phyloP scores from a whole-genome alignment of 2,797 vertebrate species.

The Gymnocypris eckloni region DNA sequence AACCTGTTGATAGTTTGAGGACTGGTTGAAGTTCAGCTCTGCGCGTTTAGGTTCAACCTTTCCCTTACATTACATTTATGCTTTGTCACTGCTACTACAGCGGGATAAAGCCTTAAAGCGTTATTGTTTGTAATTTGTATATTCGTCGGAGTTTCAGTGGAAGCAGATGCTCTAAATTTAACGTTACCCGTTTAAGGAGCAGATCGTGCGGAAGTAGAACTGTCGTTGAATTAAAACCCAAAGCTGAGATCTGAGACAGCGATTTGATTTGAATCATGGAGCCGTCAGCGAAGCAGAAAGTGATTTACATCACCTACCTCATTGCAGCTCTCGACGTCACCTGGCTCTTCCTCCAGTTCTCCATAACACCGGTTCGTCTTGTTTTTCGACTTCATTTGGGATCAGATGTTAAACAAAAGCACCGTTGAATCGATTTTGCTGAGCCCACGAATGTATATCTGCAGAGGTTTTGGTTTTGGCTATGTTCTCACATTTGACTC shows the following conservation, averaged over 20 bases:
- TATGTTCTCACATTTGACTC: background rate
- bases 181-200: background rate
- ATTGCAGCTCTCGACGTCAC: constrained; percentile 76
- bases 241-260: background rate
- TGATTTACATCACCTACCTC: constrained; percentile 71
- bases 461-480: background rate
- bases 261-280: constrained; percentile 33
- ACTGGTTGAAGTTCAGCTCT: constrained; percentile 17
- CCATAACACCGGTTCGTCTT: constrained; percentile 78
- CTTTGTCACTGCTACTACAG: constrained; percentile 24
- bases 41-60: constrained; percentile 13
- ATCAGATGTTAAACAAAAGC: background rate
- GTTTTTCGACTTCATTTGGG: background rate
- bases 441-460: background rate
- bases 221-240: no score
- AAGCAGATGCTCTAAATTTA: constrained; percentile 2
- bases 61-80: constrained; percentile 29
- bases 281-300: constrained; percentile 45
- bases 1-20: background rate
- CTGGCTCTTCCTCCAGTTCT: constrained; percentile 79
- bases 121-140: background rate
- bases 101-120: background rate
- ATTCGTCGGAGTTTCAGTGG: background rate
- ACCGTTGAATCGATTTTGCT: background rate
- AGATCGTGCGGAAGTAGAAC: background rate